phyloP scores from a whole-genome alignment of 2,888 invertebrate species.

The Tetranychus piercei region DNA sequence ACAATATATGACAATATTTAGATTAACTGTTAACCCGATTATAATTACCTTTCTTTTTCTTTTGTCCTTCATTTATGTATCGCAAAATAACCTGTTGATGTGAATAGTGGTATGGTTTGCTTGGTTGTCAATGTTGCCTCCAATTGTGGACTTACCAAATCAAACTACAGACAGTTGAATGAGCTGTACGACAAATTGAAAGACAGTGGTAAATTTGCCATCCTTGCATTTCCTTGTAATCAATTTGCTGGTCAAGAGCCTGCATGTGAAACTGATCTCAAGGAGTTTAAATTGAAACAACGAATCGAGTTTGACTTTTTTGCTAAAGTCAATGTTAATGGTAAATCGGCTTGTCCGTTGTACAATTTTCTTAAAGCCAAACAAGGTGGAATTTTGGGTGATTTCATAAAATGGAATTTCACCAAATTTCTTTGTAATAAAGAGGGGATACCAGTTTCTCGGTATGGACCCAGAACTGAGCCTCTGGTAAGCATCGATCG shows the following conservation, averaged over 20 bases:
- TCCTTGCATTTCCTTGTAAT: slow-evolving; percentile 66
- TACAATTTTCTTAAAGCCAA: slow-evolving; percentile 45
- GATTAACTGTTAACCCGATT: neutral
- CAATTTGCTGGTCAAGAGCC: slow-evolving; percentile 44
- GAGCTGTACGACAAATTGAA: slow-evolving; percentile 51
- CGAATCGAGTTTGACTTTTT: slow-evolving; percentile 41
- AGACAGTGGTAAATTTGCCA: slow-evolving; percentile 45
- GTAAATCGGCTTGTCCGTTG: slow-evolving; percentile 46
- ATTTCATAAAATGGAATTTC: slow-evolving; percentile 72
- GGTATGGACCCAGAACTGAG: slow-evolving; percentile 43
- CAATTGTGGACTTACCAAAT: slow-evolving; percentile 55
- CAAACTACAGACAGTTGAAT: slow-evolving; percentile 55
- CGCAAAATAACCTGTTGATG: too few relatives aligned
- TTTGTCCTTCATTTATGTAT: slow-evolving; percentile 24
- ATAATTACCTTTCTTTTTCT: neutral
- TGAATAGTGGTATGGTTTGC: slow-evolving; percentile 29
- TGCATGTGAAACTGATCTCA: slow-evolving; percentile 21
- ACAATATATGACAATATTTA: neutral
- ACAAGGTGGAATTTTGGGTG: slow-evolving; percentile 40
- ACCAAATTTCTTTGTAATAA: slow-evolving; percentile 63
- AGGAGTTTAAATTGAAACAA: slow-evolving; percentile 30
- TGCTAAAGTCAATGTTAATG: slow-evolving; percentile 49
- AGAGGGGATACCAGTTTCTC: slow-evolving; percentile 48
- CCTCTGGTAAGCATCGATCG: neutral
- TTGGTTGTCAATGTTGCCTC: slow-evolving; percentile 33